A percentile compares a stretch with the other conserved stretches of the same genome.
Evolutionary conservation across 1,140 invertebrate genomes (phyloP).

Genomic region (Onthophagus taurus): DNA sequence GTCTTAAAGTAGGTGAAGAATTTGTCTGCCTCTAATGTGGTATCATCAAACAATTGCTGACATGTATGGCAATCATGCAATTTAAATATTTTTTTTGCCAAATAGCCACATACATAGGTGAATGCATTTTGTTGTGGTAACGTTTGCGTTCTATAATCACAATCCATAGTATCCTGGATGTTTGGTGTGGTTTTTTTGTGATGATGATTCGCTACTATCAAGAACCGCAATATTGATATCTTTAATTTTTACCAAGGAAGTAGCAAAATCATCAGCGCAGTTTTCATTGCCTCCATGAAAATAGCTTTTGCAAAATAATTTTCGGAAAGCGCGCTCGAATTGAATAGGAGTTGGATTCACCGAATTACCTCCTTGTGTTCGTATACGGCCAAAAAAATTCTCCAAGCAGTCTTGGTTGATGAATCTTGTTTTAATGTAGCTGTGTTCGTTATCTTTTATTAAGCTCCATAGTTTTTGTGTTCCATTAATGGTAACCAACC

Average conservation of each 20-base stretch:
- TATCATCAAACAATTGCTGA: neutral
- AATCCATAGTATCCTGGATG: neutral
- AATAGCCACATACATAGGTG: neutral
- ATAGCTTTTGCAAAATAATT: neutral
- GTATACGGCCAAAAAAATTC: conserved; percentile 7
- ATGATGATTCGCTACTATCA: conserved; percentile 5
- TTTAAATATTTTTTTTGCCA: neutral
- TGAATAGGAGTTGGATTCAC: conserved; percentile 7
- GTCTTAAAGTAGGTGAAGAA: neutral
- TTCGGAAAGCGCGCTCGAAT: conserved; percentile 5
- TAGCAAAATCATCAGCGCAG: conserved; percentile 1
- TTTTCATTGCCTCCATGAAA: neutral
- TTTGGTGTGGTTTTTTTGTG: neutral
- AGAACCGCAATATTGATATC: conserved; percentile 11
- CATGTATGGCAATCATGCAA: neutral
- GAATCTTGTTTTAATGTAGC: conserved; percentile 7
- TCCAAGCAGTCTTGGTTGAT: conserved; percentile 12
- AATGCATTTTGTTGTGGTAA: conserved; percentile 19
- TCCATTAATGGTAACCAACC: neutral
- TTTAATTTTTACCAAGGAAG: neutral
- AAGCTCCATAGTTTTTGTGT: neutral
- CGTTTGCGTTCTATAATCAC: neutral
- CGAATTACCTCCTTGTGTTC: conserved; percentile 6
- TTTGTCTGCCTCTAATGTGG: neutral
- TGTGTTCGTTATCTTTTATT: neutral